Base-by-base conservation (phyloP, 1,140 invertebrate genomes). In the Drosophila malerkotliana region DNA sequence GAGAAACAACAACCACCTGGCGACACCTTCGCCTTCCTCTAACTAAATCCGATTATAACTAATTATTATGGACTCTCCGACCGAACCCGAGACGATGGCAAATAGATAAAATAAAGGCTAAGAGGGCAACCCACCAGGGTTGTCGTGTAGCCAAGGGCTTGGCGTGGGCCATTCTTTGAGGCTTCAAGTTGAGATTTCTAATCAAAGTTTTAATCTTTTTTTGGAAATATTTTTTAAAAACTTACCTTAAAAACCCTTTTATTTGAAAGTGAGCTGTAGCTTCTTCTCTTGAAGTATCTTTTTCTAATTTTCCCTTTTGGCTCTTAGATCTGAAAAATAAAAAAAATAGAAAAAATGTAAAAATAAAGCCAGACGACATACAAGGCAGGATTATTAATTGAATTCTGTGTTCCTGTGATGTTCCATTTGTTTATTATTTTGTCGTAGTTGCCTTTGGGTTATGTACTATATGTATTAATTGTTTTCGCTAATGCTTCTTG, bases 1-100 rank as follows among this genome's bases (percentile, higher is more conserved):
- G 12, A 15, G 44, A 18, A 44, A 26, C 26, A 28, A 51, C 44
- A 58, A 34, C 62, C 62, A 47, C 14, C 44, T 18, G 41, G 78
- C 81, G 81, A 84, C 80, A 84, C 80, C 80, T 85, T 85, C 82
- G 48, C 41, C 41, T 1, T 55, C 52, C 47, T 60, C 74, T 49
- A 74, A 87, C 78, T 61, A 87, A 87, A 87, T 87, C 82, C 82
- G 82, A 87, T 87, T 87, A 87, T 87, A 87, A 87, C 82, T 87
- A 87, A 87, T 87, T 87, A 87, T 87, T 82, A 73, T 87, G 82
- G 78, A 76, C 77, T 61, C 49, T 47, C 66, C 55, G 41, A 61
- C 63, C 55, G 41, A 61, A 26, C 44, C 15, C 51, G 51, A 53
- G 56, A 10, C 21, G 18, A 18, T 18, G 45, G 57, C n/a, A 48